Evolutionary conservation across 2,888 invertebrate genomes (phyloP), one percentile per base, ranked within the genome.

Genomic region (Epistrophe eligans): DNA sequence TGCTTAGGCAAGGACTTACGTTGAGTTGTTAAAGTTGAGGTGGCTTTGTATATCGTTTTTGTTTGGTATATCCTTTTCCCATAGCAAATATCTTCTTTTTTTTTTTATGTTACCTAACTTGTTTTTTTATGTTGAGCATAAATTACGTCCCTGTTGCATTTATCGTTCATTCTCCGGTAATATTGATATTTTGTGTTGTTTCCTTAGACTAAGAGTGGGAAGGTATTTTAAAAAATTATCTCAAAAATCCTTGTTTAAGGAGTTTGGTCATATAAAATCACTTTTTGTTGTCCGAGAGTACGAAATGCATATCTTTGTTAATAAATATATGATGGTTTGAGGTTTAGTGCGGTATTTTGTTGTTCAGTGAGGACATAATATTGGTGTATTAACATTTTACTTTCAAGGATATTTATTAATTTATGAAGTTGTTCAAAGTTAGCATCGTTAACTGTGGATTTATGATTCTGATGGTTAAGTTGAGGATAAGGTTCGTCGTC

Each of bases 61-160:
- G 58, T 28, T 66, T 15, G 28, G 45, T 32, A 11, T 60, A 45
- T 73, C 70, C 71, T 28, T 38, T 60, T 66, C 52, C 50, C 50
- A 35, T 35, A n/a, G 32, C 10, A n/a, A 43, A 64, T 19, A 60
- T 48, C 45, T 55, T 28, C 13, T 10, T n/a, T 32, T 24, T 40
- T 71, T 71, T 64, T 35, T 35, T 79, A 72, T 71, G 77, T 57
- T 67, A 32, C 32, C 55, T 55, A 32, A 55, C 55, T 55, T 55
- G 28, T 28, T 71, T 85, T n/a, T 85, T 82, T 77, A 85, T 77
- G 77, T 13, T 67, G 45, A 58, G 77, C 73, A 84, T 84, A 77
- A 84, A 80, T 73, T 76, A 84, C 35, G 67, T 55, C 67, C 67
- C 60, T 84, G 71, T 80, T 84, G 84, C 84, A 84, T 80, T 77